These are phyloP conservation scores for Podarcis raffonei DNA, from an alignment of 2,113 vertebrate genomes.

Conservation along the genomic window DNA sequence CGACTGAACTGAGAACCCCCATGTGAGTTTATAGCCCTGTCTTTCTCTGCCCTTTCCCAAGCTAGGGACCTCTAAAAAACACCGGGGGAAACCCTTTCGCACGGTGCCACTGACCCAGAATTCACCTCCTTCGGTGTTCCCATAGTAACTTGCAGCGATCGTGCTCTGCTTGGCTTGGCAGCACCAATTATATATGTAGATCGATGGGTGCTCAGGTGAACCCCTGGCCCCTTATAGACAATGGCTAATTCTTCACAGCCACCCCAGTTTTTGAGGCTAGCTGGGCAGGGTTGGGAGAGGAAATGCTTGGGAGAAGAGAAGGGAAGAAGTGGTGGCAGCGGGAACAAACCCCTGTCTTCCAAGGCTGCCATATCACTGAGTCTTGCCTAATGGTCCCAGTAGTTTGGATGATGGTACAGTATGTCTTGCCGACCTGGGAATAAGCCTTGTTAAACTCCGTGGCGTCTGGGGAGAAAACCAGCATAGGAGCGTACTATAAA, in stretches of 20 bases:
- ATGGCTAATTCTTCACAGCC: neutral
- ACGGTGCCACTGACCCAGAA: neutral
- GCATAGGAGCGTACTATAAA: neutral
- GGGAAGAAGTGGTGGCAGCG: no score
- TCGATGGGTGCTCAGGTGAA: neutral
- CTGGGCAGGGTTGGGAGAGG: neutral
- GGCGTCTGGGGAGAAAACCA: neutral
- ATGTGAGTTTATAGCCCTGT: fast-evolving
- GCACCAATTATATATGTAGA: neutral
- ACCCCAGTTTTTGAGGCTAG: neutral
- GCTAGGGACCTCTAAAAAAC: neutral
- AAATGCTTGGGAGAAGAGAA: neutral
- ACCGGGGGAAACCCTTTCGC: neutral
- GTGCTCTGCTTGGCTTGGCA: neutral
- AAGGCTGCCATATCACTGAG: neutral
- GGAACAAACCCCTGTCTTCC: neutral
- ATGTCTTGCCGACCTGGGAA: neutral
- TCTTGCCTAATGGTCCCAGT: neutral
- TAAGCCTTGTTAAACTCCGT: neutral
- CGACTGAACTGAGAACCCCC: neutral
- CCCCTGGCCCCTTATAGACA: neutral
- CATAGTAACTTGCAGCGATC: neutral
- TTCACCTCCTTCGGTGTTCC: neutral
- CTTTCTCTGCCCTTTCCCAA: neutral
- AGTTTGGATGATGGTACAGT: no score